phyloP scores from a whole-genome alignment of 2,888 invertebrate species.

The Heterodera filipjevi region DNA sequence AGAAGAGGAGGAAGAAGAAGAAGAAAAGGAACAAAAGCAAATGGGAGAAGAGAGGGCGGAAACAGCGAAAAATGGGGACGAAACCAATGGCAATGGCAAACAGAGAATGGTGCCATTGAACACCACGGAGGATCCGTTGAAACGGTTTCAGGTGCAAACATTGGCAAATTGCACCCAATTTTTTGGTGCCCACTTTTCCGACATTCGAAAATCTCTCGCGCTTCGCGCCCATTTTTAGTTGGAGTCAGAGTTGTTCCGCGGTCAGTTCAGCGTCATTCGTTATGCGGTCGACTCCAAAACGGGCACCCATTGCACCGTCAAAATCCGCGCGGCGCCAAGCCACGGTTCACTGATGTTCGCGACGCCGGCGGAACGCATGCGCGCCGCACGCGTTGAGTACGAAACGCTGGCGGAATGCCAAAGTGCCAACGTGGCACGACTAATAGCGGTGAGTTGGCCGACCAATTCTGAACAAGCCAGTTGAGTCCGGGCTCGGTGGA shows the following conservation, averaged over 20 bases:
- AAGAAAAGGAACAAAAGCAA: constrained; percentile 71
- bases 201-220: background rate
- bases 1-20: constrained; percentile 37
- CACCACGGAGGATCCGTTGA: constrained; percentile 43
- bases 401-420: constrained; percentile 78
- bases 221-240: constrained; percentile 69
- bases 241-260: constrained; percentile 82
- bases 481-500: constrained; percentile 57
- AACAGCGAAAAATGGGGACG: constrained; percentile 3
- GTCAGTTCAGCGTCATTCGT: constrained; percentile 82
- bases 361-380: constrained; percentile 67
- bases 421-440: constrained; percentile 81
- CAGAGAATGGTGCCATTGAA: constrained; percentile 36
- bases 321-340: constrained; percentile 72
- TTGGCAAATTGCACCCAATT: too few species aligned
- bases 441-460: constrained; percentile 62
- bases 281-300: constrained; percentile 77
- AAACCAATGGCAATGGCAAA: background rate
- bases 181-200: background rate
- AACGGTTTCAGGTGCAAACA: constrained; percentile 70
- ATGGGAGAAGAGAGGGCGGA: constrained; percentile 34
- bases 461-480: constrained; percentile 73
- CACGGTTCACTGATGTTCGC: constrained; percentile 60
- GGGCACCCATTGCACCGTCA: constrained; percentile 78
- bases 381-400: constrained; percentile 74